A percentile compares a stretch with the other conserved stretches of the same genome.
phyloP scores from a whole-genome alignment of 2,888 invertebrate species.

The Pammene aurita region DNA sequence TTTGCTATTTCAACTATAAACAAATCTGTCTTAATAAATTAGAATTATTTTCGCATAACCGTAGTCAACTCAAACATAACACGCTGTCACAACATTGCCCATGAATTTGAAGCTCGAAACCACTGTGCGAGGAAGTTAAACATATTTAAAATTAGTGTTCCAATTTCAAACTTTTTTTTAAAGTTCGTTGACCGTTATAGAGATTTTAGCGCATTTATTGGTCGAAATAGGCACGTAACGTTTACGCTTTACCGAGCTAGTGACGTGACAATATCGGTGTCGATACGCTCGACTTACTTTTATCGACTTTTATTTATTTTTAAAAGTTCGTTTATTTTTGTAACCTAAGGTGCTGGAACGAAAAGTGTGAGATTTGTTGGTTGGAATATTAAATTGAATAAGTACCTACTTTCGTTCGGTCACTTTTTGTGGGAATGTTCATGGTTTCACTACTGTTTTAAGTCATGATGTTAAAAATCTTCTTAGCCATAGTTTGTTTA shows the following conservation, averaged over 20 bases:
- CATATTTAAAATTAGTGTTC: slow-evolving; percentile 4
- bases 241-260: slow-evolving; percentile 62
- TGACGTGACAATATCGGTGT: slow-evolving; percentile 70
- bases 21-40: slow-evolving; percentile 18
- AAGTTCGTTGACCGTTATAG: slow-evolving; percentile 61
- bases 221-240: slow-evolving; percentile 61
- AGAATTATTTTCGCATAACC: slow-evolving; percentile 18
- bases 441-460: slow-evolving; percentile 25
- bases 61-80: slow-evolving; percentile 19
- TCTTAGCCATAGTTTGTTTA: background rate
- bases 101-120: slow-evolving; percentile 11
- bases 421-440: slow-evolving; percentile 23
- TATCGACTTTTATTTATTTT: slow-evolving; percentile 54
- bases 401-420: slow-evolving; percentile 24
- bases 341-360: slow-evolving; percentile 43
- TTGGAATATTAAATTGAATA: slow-evolving; percentile 39
- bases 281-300: slow-evolving; percentile 53
- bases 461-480: slow-evolving; percentile 3
- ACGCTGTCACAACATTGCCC: slow-evolving; percentile 26
- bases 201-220: slow-evolving; percentile 54
- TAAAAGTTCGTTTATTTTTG: slow-evolving; percentile 43
- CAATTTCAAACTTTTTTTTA: slow-evolving; percentile 20
- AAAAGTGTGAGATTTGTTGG: slow-evolving; percentile 40
- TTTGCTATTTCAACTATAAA: slow-evolving; percentile 27
- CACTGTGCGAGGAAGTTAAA: slow-evolving; percentile 30